Evolutionary conservation across 2,888 invertebrate genomes (phyloP), one percentile per base, ranked within the genome.

Genomic region (Chesias legatella): DNA sequence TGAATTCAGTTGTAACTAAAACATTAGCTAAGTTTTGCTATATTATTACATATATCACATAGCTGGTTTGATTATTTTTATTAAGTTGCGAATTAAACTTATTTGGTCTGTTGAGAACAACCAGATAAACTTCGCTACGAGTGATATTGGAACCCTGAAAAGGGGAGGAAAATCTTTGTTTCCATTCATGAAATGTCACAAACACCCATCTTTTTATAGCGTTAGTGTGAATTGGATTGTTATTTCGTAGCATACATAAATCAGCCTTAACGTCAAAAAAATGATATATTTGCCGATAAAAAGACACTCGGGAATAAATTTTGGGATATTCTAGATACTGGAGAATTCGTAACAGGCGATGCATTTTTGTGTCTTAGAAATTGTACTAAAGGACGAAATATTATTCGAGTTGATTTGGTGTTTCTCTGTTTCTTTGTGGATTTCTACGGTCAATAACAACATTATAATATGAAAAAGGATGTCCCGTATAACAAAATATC

Each of bases 261-360:
- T 79, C 76, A 76, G 63, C 66, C 61, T 68, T 72, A 65, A 68
- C 70, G 75, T 73, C 75, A 62, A 67, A 69, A 70, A 73, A 68
- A 67, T 77, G 73, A 78, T 77, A 78, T 76, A 79, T 74, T 63
- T 60, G 63, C 63, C 71, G 72, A 77, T 78, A 76, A 78, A 74
- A 68, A 63, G 74, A 73, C 73, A 74, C 64, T 67, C 61, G 60
- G 73, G 74, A 75, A 79, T 74, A 79, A 69, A 76, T 75, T 66
- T 62, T 54, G 60, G 68, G 67, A 58, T 56, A 64, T 56, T 52
- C 57, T 65, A 67, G 73, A 76, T 71, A 62, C 64, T 64, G 43
- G 48, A 48, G 36, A 44, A 56, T 53, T 53, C 53, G 53, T 53
- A 23, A 41, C 43, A 50, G 46, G 33, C 33, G 31, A 10, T 46